Evolutionary conservation across 2,797 vertebrate genomes (phyloP), one percentile per base, ranked within the genome.

Genomic region (Gymnoscopelus braueri): DNA sequence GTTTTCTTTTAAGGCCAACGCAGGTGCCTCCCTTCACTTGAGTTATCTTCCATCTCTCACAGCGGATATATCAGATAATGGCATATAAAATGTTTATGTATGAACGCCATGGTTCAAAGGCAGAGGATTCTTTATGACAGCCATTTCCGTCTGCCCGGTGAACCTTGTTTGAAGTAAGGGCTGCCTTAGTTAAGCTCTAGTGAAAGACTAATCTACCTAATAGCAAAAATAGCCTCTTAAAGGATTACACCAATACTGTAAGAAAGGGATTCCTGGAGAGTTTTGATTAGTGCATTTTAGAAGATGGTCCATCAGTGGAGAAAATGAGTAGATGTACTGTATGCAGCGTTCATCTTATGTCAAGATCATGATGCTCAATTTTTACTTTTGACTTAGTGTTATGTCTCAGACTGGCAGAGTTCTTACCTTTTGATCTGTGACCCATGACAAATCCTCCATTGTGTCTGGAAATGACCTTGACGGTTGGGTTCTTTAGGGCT

Each of bases 41-140:
- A 77, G 67, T 72, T 86, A 71, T 91, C 78, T 84, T 44, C 49
- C 65, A 58, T n/a, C 52, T 73, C 69, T 78, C 69, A 61, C 58
- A 66, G 75, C 44, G 79, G 90, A 88, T 84, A 47, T 77, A 63
- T 83, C 75, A 85, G 86, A 92, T 92, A 91, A 87, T 59, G 78
- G 88, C 69, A 69, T 53, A 58, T 74, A 80, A 62, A 67, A 75
- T 87, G 90, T 91, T 89, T 87, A 85, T 69, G 81, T 84, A 87
- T 63, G 69, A 85, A 83, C 54, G 52, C 26, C 1, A 15, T 50
- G 71, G 80, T 88, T 92, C 86, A 91, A 88, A 86, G 87, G 60
- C 48, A 69, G 48, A 24, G 11, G 4, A 65, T 69, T 80, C 72
- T 77, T 61, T 80, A n/a, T n/a, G 77, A 79, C 63, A 54, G 77